Conservation (phyloP, 2,888 invertebrate genomes). For the Amphipoea oculea region DNA sequence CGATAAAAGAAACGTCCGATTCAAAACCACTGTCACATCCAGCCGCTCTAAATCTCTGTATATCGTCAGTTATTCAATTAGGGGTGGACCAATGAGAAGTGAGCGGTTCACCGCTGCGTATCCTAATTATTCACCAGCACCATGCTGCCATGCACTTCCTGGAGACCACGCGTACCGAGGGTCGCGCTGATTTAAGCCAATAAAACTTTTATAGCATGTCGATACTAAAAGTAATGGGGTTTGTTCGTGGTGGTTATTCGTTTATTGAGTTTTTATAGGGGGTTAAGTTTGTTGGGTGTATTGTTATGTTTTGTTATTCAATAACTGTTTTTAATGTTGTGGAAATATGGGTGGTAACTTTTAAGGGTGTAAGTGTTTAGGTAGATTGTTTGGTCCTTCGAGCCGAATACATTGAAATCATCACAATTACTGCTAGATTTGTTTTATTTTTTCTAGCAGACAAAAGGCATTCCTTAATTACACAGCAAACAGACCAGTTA, state of each 20-base stretch:
- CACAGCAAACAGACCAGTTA: background rate
- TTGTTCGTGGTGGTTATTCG: constrained; percentile 57
- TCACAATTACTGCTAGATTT: background rate
- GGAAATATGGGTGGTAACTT: background rate
- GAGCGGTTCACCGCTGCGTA: constrained; percentile 63
- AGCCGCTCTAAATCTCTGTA: constrained; percentile 17
- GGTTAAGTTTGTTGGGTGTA: constrained; percentile 38
- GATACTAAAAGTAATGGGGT: constrained; percentile 62
- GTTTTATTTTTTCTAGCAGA: background rate
- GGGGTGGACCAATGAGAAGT: constrained; percentile 67
- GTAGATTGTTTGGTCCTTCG: constrained; percentile 1
- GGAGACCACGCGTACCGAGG: constrained; percentile 44
- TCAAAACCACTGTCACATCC: constrained; percentile 12
- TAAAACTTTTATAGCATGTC: constrained; percentile 61
- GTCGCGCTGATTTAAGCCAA: constrained; percentile 61
- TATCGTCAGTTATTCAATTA: constrained; percentile 71
- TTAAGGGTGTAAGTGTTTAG: background rate
- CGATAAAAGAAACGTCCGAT: background rate
- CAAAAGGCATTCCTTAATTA: background rate
- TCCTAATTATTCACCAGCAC: constrained; percentile 66
- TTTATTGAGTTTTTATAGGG: constrained; percentile 51
- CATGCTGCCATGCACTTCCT: constrained; percentile 55
- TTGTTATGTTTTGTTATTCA: constrained; percentile 35
- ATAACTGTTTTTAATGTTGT: constrained; percentile 21
- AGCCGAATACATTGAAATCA: background rate